phyloP scores from a whole-genome alignment of 2,888 invertebrate genomes.

The Plutella xylostella region DNA sequence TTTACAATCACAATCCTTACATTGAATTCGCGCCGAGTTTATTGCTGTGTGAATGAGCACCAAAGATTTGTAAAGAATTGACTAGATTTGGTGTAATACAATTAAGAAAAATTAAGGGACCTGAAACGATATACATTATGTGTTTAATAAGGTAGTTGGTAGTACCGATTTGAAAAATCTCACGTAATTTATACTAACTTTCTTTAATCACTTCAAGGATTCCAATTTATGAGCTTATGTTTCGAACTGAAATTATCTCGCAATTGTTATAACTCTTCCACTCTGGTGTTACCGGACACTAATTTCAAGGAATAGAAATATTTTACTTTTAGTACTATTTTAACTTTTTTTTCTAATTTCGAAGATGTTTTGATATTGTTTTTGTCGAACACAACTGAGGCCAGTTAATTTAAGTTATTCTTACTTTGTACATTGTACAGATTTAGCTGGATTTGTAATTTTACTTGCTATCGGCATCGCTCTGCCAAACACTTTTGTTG shows the following conservation, averaged over 20 bases:
- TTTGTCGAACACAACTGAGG: constrained; percentile 48
- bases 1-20: constrained; percentile 41
- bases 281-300: too few relatives aligned
- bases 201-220: constrained; percentile 27
- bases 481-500: too few relatives aligned
- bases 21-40: constrained; percentile 55
- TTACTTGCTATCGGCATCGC: not conserved
- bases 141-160: constrained; percentile 60
- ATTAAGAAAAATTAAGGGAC: constrained; percentile 68
- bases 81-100: constrained; percentile 63
- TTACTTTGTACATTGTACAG: constrained; percentile 46
- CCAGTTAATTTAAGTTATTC: constrained; percentile 62
- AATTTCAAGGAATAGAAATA: not conserved
- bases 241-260: not conserved
- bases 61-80: constrained; percentile 65
- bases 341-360: constrained; percentile 3
- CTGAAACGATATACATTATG: constrained; percentile 62
- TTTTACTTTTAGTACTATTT: not conserved
- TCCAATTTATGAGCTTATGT: constrained; percentile 16
- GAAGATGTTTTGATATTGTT: constrained; percentile 1
- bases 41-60: constrained; percentile 62
- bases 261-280: too few relatives aligned
- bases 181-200: constrained; percentile 49
- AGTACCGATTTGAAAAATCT: constrained; percentile 64
- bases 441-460: constrained; percentile 1